Evolutionary conservation across 2,888 invertebrate genomes (phyloP).

Genomic region (Oscheius sp.): DNA sequence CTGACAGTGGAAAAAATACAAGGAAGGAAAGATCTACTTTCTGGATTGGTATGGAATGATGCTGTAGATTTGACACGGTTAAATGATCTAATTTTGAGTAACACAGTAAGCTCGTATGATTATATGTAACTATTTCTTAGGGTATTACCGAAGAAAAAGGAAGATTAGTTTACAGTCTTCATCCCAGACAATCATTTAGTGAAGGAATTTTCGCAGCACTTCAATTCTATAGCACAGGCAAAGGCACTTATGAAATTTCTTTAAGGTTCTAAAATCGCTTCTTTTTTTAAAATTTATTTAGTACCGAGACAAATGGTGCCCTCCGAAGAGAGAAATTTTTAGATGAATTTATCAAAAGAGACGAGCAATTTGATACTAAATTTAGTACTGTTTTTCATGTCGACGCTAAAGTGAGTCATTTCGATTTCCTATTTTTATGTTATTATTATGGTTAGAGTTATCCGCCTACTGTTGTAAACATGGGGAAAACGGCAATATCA

Average conservation of each 20-base stretch:
- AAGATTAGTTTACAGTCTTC: conserved; percentile 32
- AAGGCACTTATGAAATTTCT: conserved; percentile 43
- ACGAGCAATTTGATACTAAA: conserved; percentile 81
- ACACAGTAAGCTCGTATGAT: conserved; percentile 26
- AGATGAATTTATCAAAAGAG: conserved; percentile 79
- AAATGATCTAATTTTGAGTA: conserved; percentile 46
- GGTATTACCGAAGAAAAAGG: conserved; percentile 10
- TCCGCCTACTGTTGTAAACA: conserved; percentile 77
- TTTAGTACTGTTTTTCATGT: conserved; percentile 87
- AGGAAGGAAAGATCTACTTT: not conserved
- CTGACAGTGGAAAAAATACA: conserved; percentile 7
- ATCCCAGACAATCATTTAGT: conserved; percentile 23
- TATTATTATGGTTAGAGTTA: conserved; percentile 68
- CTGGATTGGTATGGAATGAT: conserved; percentile 44
- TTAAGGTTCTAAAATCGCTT: conserved; percentile 32
- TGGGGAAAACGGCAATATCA: conserved; percentile 88
- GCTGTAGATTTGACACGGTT: conserved; percentile 37
- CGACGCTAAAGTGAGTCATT: conserved; percentile 78
- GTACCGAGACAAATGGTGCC: conserved; percentile 23
- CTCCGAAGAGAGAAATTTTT: conserved; percentile 80
- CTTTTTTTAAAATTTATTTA: conserved; percentile 1
- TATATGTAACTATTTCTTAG: conserved; percentile 20
- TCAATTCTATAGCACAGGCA: conserved; percentile 51
- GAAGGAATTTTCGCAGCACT: conserved; percentile 56
- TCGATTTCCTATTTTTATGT: not conserved